phyloP scores from a whole-genome alignment of 2,888 invertebrate species.

The Pristionchus entomophagus region DNA sequence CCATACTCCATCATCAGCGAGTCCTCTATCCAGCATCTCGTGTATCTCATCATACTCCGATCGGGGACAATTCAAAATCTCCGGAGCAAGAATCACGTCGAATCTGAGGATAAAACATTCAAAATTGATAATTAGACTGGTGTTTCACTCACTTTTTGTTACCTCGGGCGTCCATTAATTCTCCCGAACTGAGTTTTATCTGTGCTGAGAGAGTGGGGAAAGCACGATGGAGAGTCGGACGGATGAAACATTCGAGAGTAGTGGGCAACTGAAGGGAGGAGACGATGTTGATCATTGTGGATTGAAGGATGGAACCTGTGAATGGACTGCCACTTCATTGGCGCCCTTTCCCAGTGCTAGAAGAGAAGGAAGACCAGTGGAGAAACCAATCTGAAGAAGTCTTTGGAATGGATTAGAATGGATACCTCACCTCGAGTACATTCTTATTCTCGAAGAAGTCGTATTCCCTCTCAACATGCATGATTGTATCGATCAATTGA shows the following conservation, averaged over 20 bases:
- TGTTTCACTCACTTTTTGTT: conserved; percentile 26
- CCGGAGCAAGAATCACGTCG: conserved; percentile 72
- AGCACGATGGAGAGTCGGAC: conserved; percentile 22
- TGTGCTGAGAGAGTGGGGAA: neutral
- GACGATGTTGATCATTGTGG: no score
- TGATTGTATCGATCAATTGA: conserved; percentile 66
- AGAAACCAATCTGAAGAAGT: conserved; percentile 64
- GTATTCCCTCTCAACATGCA: conserved; percentile 69
- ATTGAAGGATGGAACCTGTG: conserved; percentile 46
- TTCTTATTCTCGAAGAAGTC: conserved; percentile 69
- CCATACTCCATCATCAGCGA: conserved; percentile 69
- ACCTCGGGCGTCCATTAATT: neutral
- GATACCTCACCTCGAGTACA: conserved; percentile 68
- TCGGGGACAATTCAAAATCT: conserved; percentile 64
- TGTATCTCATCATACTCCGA: conserved; percentile 66
- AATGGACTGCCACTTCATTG: conserved; percentile 64
- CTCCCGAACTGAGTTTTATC: conserved; percentile 14
- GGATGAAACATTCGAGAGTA: conserved; percentile 20
- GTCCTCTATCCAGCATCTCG: conserved; percentile 63
- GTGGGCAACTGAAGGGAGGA: neutral
- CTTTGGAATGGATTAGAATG: neutral
- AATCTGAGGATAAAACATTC: conserved; percentile 50
- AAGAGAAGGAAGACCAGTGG: conserved; percentile 70
- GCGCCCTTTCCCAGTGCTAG: conserved; percentile 71
- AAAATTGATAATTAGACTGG: neutral